phyloP scores from a whole-genome alignment of 1,140 invertebrate genomes.

The Oryzaephilus surinamensis region DNA sequence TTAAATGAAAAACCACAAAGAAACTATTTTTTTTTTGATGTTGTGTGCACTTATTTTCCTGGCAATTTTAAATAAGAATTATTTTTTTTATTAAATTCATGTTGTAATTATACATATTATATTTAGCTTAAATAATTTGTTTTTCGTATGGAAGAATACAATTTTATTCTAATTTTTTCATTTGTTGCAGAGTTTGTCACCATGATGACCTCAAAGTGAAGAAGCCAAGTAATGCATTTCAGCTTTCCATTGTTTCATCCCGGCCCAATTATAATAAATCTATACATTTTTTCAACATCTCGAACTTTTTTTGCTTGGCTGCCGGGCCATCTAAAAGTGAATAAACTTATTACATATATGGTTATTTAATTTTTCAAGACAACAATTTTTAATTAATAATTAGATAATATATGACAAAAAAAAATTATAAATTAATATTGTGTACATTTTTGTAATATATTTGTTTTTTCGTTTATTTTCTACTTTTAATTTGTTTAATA shows the following conservation, averaged over 20 bases:
- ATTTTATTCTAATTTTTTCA: conserved; percentile 25
- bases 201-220: conserved; percentile 98
- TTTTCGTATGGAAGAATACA: background rate
- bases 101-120: too few species aligned
- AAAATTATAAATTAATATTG: conserved; percentile 35
- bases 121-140: background rate
- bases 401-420: conserved; percentile 23
- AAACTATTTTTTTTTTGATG: too few species aligned
- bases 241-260: conserved; percentile 42
- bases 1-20: too few species aligned
- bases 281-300: conserved; percentile 30
- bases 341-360: conserved; percentile 32
- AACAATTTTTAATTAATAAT: conserved; percentile 31
- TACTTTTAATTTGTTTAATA: conserved; percentile 16
- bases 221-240: conserved; percentile 36
- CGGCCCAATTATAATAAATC: conserved; percentile 26
- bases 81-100: too few species aligned
- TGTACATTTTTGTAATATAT: conserved; percentile 39
- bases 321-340: conserved; percentile 33
- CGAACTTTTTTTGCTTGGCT: conserved; percentile 32
- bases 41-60: too few species aligned
- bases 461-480: too few species aligned
- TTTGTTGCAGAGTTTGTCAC: conserved; percentile 89
- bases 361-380: conserved; percentile 34
- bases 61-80: too few species aligned